Evolutionary conservation across 2,888 invertebrate species (phyloP), one percentile per base, ranked within the genome.

Genomic region (Epinotia nisella): DNA sequence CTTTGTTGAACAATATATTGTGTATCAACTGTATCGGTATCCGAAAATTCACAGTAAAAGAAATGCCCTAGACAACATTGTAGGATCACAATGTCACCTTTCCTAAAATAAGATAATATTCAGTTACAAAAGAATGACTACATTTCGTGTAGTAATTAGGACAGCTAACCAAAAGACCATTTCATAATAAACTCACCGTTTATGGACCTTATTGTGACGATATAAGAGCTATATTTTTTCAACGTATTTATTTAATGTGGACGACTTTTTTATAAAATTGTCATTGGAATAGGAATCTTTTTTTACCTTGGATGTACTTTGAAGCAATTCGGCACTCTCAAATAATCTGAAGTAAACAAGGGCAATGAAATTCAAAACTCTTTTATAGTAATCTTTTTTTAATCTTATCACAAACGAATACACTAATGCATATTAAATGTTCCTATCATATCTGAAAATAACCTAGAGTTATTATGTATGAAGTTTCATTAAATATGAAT

Each of bases 31-130:
- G n/a, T 62, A 49, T 41, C 7, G 15, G 13, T 21, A 56, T 58
- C n/a, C 53, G 10, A 53, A 19, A 19, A 53, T 11, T 10, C 17
- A 53, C 19, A 10, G 29, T 7, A n/a, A 58, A 9, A 15, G 2
- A 11, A 24, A 56, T 58, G 58, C 58, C 58, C 9, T 10, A 29
- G 58, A 58, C n/a, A 56, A 15, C 15, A 10, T 24, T 4, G 17
- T 9, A 17, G 11, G 15, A 3, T 19, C 13, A 24, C 19, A 51
- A 60, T 51, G 64, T 39, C 56, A 59, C 59, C 59, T 60, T 58
- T 66, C 13, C 9, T 21, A 66, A 66, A 51, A 41, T 39, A 66
- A 24, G 41, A 17, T 53, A 15, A 39, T 65, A 65, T 59, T 53
- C 41, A 15, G 19, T 59, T 60, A 39, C 51, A 53, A 53, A 60